Conservation (phyloP, 2,113 vertebrate genomes). For the Pardalotus punctatus region DNA sequence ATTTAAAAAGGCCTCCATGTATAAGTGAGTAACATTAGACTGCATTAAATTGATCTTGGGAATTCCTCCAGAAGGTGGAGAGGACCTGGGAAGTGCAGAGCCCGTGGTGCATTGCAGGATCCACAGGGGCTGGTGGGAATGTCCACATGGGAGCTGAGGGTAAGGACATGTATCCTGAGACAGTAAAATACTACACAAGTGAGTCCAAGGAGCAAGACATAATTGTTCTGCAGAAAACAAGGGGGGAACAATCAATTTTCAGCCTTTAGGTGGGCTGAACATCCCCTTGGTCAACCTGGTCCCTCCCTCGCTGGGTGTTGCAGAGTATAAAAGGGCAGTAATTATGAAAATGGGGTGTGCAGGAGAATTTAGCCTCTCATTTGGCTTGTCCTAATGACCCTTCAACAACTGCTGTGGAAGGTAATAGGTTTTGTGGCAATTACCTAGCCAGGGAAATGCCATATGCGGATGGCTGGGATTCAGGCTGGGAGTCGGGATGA, state of each 20-base stretch:
- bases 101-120: rapidly evolving
- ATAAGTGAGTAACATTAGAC: not conserved
- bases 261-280: not conserved
- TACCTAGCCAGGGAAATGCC: not conserved
- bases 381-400: slow-evolving; percentile 35
- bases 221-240: not conserved
- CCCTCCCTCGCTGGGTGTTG: not conserved
- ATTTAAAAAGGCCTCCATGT: not conserved
- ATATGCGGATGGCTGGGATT: not conserved
- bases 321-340: not conserved
- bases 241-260: not conserved
- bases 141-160: rapidly evolving
- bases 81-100: not conserved
- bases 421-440: slow-evolving; percentile 36
- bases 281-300: not conserved
- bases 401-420: slow-evolving; percentile 13
- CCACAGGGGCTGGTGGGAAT: rapidly evolving
- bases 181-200: not conserved
- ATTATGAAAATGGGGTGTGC: not conserved
- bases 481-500: not conserved
- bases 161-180: rapidly evolving
- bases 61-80: not conserved
- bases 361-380: slow-evolving; percentile 46
- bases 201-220: not conserved
- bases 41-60: not conserved